Conservation (phyloP, 1,140 invertebrate genomes). For the Aphidius ervi region DNA sequence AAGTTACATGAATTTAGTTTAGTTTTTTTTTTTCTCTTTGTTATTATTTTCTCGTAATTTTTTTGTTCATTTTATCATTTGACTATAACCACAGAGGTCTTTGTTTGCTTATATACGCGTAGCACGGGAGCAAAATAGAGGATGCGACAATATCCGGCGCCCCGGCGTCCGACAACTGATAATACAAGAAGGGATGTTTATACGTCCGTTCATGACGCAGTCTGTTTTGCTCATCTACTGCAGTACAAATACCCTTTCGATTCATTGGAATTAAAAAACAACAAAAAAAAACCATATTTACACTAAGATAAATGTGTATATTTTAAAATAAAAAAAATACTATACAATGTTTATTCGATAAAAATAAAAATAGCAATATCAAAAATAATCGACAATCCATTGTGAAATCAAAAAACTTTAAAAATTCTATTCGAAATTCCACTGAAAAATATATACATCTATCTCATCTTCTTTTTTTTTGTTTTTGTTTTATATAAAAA, state of each 20-base stretch:
- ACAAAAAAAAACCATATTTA: too few relatives aligned
- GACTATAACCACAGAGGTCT: slow-evolving; percentile 7
- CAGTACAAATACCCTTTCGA: slow-evolving; percentile 11
- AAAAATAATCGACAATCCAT: slow-evolving; percentile 1
- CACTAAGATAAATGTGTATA: too few relatives aligned
- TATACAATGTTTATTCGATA: too few relatives aligned
- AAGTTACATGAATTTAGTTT: background rate
- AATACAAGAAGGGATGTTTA: slow-evolving; percentile 53
- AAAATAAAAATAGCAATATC: background rate
- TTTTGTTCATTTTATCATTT: slow-evolving; percentile 16
- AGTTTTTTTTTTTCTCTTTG: background rate
- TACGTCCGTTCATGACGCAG: slow-evolving; percentile 52
- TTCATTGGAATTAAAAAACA: too few relatives aligned
- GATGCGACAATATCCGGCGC: slow-evolving; percentile 56
- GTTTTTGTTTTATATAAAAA: background rate
- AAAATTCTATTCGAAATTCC: slow-evolving; percentile 6
- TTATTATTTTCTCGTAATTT: background rate
- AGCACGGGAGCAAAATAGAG: slow-evolving; percentile 42
- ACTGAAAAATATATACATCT: background rate
- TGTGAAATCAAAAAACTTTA: background rate
- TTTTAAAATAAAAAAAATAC: too few relatives aligned
- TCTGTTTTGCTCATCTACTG: slow-evolving; percentile 33
- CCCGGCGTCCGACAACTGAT: slow-evolving; percentile 56
- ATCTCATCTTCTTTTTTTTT: slow-evolving; percentile 3
- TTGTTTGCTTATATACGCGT: slow-evolving; percentile 24